Conservation (phyloP, 1,140 invertebrate species). For the Camponotus floridanus region DNA sequence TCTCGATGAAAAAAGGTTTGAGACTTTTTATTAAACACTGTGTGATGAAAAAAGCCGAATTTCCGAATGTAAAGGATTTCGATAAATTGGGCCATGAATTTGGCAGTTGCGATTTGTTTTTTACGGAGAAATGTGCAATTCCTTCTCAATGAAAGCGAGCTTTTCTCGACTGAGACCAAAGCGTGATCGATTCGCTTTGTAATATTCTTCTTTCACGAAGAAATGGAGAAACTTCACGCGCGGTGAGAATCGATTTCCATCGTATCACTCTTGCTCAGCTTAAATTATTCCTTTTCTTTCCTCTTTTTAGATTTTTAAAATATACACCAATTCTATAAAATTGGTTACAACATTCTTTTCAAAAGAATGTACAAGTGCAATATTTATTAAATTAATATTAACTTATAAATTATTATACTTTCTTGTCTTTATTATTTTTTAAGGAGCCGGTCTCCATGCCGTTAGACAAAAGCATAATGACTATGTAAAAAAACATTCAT, state of each 20-base stretch:
- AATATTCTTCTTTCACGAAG: conserved; percentile 18
- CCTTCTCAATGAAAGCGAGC: neutral
- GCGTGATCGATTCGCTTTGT: conserved; percentile 22
- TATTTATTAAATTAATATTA: neutral
- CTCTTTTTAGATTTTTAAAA: neutral
- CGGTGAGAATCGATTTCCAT: conserved; percentile 27
- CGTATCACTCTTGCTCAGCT: neutral
- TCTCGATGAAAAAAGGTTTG: neutral
- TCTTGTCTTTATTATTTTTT: neutral
- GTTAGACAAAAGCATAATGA: neutral
- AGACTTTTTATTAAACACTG: conserved; percentile 23
- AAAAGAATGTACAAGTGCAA: conserved; percentile 34
- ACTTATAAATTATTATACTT: conserved; percentile 1
- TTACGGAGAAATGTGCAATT: conserved; percentile 20
- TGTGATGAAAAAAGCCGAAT: neutral
- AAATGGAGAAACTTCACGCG: conserved; percentile 25
- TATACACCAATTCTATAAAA: neutral
- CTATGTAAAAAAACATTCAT: neutral
- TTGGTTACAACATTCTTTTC: neutral
- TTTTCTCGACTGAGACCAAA: conserved; percentile 16
- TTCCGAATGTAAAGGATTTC: neutral
- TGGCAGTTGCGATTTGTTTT: neutral
- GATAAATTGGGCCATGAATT: neutral
- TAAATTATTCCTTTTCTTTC: neutral
- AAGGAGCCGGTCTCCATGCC: conserved; percentile 43